Base-by-base conservation (phyloP, 2,888 invertebrate species). In the Phorcus lineatus region DNA sequence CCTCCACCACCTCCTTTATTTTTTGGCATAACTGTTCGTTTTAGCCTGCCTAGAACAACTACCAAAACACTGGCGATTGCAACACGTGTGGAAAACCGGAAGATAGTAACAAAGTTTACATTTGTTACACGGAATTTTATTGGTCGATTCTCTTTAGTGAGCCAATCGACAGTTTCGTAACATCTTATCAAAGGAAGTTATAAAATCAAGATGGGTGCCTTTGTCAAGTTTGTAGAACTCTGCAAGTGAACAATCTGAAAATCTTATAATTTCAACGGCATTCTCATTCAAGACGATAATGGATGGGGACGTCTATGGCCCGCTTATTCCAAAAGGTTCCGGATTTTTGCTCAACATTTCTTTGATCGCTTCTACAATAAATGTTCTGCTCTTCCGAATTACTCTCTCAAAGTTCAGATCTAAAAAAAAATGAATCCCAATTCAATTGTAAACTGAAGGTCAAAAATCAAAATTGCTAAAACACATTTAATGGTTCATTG, bases 1-100 rank as follows among this genome's bases (percentile, higher is more conserved):
- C 89, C 83, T 83, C 89, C 91, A 47, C 90, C 90, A 74, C 86
- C 87, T 3, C 88, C 89, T 83, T 91, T 92, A 80, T 88, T 88
- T 86, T 90, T 90, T 0, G 91, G 90, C 90, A 90, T 90, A 13
- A 76, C 79, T 19, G 22, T 74, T 40, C 13, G 24, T 22, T 24
- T n/a, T 1, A n/a, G 19, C 11, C 7, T 3, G 47, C 13, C 57
- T n/a, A 57, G n/a, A 57, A 57, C 57, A 24, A 57, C 24, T 11
- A n/a, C 24, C 57, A 57, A 57, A 19, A 57, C 19, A 36, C n/a
- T 6, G 3, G n/a, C 17, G 40, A 70, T 70, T 70, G 70, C 70
- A 70, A 70, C 70, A 70, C 70, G 70, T 70, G 70, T 70, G 36
- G 70, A 36, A 36, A 70, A 31, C 17, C 70, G 70, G 70, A 70